Evolutionary conservation across 2,888 invertebrate genomes (phyloP), one percentile per base, ranked within the genome.

Genomic region (Diarsia dahlii): DNA sequence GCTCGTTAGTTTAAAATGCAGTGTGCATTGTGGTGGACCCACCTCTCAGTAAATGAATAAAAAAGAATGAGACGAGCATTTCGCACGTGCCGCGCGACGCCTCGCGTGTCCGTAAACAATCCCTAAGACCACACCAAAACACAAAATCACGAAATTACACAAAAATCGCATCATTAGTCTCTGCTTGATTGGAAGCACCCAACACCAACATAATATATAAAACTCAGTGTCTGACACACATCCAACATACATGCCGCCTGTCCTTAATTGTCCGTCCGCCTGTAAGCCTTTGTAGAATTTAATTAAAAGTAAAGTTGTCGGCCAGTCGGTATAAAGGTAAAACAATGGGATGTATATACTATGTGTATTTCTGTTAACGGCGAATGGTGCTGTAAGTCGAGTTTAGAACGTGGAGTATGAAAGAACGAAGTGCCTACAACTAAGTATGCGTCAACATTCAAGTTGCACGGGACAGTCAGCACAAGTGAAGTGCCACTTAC

Each of bases 251-350:
- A 50, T 54, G 62, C 54, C 12, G 34, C 13, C 60, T 10, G 6
- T 15, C 23, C 63, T 28, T 74, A 74, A 82, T 76, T 62, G 52
- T 45, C 23, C 54, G 23, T 6, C 54, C 52, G 56, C 50, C 28
- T 65, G 54, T 68, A n/a, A 58, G 72, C 62, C 50, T 58, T 76
- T 76, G 74, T 84, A 28, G 52, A 71, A 85, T 85, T 87, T 85
- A 85, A 85, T 85, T 85, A 85, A 78, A 87, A 78, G 71, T 71
- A 67, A 71, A 66, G 54, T 82, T 66, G 70, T 66, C 13, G 3
- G 67, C 20, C 52, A 4, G 62, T 71, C 71, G 20, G 39, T 18
- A 72, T 63, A 45, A 23, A 54, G 60, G 23, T 68, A 64, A 60
- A 54, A 79, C 71, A 45, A 72, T 67, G 46, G 9, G 9, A 69